Evolutionary conservation across 1,140 invertebrate species (phyloP).

Genomic region (Lepidurus arcticus): DNA sequence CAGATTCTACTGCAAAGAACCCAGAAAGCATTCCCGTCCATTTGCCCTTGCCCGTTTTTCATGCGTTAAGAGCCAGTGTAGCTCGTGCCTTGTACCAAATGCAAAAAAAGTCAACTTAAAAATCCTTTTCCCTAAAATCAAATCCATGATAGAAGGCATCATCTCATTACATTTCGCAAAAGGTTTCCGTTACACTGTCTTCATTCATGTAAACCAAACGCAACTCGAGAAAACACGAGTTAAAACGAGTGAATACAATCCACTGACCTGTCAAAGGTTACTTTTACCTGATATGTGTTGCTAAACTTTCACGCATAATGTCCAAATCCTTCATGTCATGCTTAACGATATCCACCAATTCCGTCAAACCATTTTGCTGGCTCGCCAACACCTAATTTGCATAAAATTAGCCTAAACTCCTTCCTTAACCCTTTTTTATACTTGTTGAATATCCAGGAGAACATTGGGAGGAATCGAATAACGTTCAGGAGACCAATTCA

Average conservation of each 20-base stretch:
- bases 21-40: neutral
- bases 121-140: neutral
- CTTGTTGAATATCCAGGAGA: constrained; percentile 58
- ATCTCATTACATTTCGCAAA: neutral
- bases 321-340: constrained; percentile 31
- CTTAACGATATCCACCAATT: constrained; percentile 31
- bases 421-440: constrained; percentile 39
- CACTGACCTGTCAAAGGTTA: no score
- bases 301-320: constrained; percentile 18
- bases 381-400: constrained; percentile 25
- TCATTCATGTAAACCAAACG: neutral
- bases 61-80: neutral
- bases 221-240: neutral
- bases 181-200: neutral
- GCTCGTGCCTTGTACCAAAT: constrained; percentile 8
- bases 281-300: neutral
- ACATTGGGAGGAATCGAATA: constrained; percentile 59
- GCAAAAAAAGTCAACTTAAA: neutral
- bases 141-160: neutral
- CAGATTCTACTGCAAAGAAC: neutral
- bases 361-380: constrained; percentile 30
- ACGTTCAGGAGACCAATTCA: constrained; percentile 37
- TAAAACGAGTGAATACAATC: neutral
- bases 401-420: neutral
- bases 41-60: neutral